Percentiles rank a stretch among this genome's conserved stretches.
Conservation (phyloP, 2,113 vertebrate species). For the Phasianus colchicus region DNA sequence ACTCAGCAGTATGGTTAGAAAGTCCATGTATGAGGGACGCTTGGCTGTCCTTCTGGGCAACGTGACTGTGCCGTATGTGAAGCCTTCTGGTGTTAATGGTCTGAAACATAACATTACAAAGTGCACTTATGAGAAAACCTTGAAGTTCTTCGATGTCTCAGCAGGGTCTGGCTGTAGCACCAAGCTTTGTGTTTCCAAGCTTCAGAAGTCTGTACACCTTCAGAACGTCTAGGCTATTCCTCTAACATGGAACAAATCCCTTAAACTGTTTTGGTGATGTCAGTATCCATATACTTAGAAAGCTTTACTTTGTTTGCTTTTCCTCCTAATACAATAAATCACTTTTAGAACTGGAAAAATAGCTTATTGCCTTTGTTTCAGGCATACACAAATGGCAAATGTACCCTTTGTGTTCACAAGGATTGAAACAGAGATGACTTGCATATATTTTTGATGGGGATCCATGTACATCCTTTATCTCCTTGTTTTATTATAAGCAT, state of each 20-base stretch:
- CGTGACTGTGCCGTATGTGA: not conserved
- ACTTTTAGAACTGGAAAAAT: not conserved
- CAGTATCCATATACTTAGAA: not conserved
- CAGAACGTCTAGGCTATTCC: not conserved
- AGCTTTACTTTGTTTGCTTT: not conserved
- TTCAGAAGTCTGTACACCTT: not conserved
- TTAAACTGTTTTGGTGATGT: not conserved
- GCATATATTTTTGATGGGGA: not conserved
- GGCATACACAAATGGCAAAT: not conserved
- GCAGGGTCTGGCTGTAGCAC: not conserved
- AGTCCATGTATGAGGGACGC: not conserved
- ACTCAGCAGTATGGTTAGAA: not conserved
- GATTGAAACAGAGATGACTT: not conserved
- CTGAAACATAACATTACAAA: not conserved
- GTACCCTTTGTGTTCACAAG: not conserved
- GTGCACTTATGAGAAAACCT: not conserved
- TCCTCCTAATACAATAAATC: not conserved
- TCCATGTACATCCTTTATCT: not conserved
- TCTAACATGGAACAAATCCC: not conserved
- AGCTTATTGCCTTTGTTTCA: slow-evolving; percentile 3
- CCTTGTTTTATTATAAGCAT: not conserved
- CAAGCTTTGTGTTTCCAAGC: not conserved
- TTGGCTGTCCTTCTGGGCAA: not conserved
- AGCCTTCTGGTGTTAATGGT: not conserved
- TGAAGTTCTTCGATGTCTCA: not conserved